phyloP scores from a whole-genome alignment of 1,140 invertebrate genomes.

The Xylocopa sonorina region DNA sequence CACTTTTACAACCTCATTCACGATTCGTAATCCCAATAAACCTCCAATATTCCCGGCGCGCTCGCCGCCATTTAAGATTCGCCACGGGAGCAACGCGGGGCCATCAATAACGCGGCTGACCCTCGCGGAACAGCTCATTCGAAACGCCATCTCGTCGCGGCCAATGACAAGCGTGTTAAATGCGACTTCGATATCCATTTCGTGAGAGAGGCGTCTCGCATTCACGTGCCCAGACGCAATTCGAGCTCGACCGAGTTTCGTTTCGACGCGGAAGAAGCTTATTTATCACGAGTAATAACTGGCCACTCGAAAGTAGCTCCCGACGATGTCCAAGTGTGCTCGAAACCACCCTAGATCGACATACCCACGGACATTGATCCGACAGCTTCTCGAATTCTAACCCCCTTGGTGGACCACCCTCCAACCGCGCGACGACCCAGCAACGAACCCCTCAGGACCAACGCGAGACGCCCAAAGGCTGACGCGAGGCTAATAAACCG shows the following conservation, averaged over 20 bases:
- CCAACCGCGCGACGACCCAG: no score
- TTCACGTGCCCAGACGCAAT: conserved; percentile 23
- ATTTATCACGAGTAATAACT: no score
- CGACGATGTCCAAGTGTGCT: no score
- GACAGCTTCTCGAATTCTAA: no score
- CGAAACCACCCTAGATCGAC: no score
- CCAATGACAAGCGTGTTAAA: conserved; percentile 46
- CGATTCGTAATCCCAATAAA: conserved; percentile 30
- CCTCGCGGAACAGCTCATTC: conserved; percentile 29
- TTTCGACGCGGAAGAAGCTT: no score
- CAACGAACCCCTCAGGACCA: no score
- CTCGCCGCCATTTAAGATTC: conserved; percentile 39
- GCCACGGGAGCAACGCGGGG: conserved; percentile 29
- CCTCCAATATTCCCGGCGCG: conserved; percentile 22
- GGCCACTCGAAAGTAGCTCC: no score
- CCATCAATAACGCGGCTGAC: conserved; percentile 44
- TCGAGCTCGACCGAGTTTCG: conserved; percentile 21
- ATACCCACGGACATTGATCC: no score
- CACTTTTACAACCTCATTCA: not conserved
- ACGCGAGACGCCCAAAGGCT: no score
- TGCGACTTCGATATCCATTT: conserved; percentile 47
- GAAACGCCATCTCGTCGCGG: conserved; percentile 18
- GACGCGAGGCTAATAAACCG: no score
- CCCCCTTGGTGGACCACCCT: no score
- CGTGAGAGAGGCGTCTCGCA: conserved; percentile 20